These are phyloP conservation scores for Ditylenchus weischeri DNA, from an alignment of 2,888 invertebrate genomes.

Conservation along the genomic window DNA sequence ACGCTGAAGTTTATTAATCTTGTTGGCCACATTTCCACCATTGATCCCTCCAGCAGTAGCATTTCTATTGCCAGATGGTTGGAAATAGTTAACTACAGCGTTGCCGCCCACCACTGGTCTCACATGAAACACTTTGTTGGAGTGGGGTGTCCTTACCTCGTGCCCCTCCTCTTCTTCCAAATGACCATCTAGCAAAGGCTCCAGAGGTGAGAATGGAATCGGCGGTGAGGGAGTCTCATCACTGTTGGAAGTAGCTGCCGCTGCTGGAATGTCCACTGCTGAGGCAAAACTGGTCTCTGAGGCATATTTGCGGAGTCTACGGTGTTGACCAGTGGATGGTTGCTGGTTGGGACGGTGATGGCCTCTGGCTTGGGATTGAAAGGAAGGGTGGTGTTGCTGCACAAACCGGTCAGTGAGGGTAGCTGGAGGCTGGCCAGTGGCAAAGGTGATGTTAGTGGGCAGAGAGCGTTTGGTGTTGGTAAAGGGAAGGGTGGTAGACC, in stretches of 20 bases:
- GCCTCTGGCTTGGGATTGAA: not conserved
- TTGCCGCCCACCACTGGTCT: conserved; percentile 35
- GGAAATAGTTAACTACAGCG: conserved; percentile 21
- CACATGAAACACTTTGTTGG: conserved; percentile 45
- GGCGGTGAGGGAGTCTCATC: conserved; percentile 27
- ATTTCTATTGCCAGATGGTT: not conserved
- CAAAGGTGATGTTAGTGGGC: conserved; percentile 6
- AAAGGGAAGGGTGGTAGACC: not conserved
- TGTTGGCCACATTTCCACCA: conserved; percentile 3
- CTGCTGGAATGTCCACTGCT: conserved; percentile 22
- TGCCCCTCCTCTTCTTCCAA: conserved; percentile 7
- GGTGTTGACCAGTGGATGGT: conserved; percentile 10
- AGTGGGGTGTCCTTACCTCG: conserved; percentile 15
- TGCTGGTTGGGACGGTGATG: conserved; percentile 6
- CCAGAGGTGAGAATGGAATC: conserved; percentile 21
- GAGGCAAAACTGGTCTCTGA: conserved; percentile 52
- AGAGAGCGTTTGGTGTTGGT: conserved; percentile 5
- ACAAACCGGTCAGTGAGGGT: conserved; percentile 25
- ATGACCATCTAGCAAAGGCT: conserved; percentile 10
- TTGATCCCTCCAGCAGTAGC: not conserved
- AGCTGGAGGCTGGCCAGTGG: not conserved
- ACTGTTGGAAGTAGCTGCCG: conserved; percentile 9
- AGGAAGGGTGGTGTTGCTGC: conserved; percentile 15
- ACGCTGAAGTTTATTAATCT: not conserved
- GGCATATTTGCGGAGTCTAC: conserved; percentile 53